Percentiles rank a stretch among this genome's conserved stretches.
Conservation (phyloP, 1,140 invertebrate species). For the Araneus ventricosus region DNA sequence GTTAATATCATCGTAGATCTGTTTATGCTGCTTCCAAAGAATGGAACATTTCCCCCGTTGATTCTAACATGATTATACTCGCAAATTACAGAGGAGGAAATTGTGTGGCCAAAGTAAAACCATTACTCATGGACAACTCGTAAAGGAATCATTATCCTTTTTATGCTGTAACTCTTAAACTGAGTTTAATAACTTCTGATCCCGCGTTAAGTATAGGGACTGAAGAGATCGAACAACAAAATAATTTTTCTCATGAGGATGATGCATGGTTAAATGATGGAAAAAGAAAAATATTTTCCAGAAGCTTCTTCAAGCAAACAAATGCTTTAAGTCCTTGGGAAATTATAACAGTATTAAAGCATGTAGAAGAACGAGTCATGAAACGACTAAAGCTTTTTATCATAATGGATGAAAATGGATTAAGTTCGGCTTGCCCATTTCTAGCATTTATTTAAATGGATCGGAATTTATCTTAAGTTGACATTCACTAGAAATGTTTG, state of each 20-base stretch:
- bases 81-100: constrained; percentile 40
- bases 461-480: too few species aligned
- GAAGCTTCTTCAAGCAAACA: background rate
- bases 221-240: background rate
- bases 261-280: background rate
- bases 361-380: background rate
- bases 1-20: background rate
- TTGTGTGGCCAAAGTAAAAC: constrained; percentile 32
- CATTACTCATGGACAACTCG: constrained; percentile 24
- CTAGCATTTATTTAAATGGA: too few species aligned
- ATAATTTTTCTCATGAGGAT: background rate
- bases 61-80: constrained; percentile 35
- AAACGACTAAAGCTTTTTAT: background rate
- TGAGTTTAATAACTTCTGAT: constrained; percentile 28
- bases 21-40: background rate
- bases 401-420: background rate
- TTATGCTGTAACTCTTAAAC: constrained; percentile 18
- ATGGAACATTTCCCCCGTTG: background rate
- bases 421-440: too few species aligned
- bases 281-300: background rate
- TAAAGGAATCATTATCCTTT: constrained; percentile 38
- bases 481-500: too few species aligned
- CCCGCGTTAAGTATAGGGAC: background rate
- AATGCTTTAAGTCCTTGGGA: background rate
- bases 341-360: background rate